These are phyloP conservation scores for Phytoseiulus persimilis DNA, from an alignment of 2,888 invertebrate genomes.

Conservation along the genomic window DNA sequence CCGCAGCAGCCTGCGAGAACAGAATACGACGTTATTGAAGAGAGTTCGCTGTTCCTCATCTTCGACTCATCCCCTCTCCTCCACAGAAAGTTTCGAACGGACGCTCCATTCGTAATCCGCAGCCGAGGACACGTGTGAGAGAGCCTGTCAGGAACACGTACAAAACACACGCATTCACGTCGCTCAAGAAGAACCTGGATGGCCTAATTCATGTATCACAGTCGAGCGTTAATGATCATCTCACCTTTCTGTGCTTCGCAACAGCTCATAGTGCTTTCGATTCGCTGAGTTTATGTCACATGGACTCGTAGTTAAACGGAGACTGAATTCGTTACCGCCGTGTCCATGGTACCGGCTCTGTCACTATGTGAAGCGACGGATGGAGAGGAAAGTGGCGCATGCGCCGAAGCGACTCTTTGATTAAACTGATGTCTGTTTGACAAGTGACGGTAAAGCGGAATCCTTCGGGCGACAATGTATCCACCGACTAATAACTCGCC, in stretches of 20 bases:
- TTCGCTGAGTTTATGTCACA: background rate
- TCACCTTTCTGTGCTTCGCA: background rate
- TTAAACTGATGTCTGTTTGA: background rate
- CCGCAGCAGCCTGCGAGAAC: conserved; percentile 41
- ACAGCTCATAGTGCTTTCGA: background rate
- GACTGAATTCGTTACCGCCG: background rate
- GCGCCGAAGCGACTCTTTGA: background rate
- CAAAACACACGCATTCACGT: too few relatives aligned
- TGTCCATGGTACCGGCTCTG: background rate
- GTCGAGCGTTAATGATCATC: background rate
- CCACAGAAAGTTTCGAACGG: too few relatives aligned
- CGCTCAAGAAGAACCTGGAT: too few relatives aligned
- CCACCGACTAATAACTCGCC: too few relatives aligned
- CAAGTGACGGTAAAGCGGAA: background rate
- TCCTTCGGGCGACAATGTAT: background rate
- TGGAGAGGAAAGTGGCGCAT: background rate
- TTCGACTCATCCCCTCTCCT: too few relatives aligned
- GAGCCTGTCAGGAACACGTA: too few relatives aligned
- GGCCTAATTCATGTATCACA: too few relatives aligned
- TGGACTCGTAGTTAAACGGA: background rate
- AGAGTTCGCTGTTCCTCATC: background rate
- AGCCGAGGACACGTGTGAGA: too few relatives aligned
- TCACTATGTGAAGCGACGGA: background rate
- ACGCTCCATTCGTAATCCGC: too few relatives aligned
- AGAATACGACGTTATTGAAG: background rate